Conservation (phyloP, 2,888 invertebrate genomes). For the Andrena camellia region DNA sequence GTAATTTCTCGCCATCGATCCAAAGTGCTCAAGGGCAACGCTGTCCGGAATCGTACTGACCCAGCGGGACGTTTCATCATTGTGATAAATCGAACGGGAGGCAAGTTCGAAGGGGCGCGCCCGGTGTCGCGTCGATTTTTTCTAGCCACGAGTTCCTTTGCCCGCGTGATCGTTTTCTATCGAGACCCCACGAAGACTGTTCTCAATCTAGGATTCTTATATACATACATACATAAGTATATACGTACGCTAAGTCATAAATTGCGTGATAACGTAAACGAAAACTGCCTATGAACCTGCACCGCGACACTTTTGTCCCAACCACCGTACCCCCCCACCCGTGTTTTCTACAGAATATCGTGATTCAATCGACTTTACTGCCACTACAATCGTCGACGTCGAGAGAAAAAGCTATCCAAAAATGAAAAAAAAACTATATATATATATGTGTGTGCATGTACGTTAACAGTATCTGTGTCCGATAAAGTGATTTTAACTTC, state of each 20-base stretch:
- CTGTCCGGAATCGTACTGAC: conserved; percentile 18
- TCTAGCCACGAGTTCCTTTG: conserved; percentile 43
- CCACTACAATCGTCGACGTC: conserved; percentile 26
- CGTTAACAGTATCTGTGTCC: conserved; percentile 47
- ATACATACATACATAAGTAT: conserved; percentile 7
- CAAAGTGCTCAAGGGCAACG: conserved; percentile 15
- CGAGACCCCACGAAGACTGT: conserved; percentile 38
- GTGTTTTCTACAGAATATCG: conserved; percentile 37
- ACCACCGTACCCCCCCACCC: background rate
- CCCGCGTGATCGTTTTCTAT: conserved; percentile 41
- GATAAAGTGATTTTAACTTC: conserved; percentile 34
- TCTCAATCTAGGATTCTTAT: conserved; percentile 39
- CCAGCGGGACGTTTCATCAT: conserved; percentile 11
- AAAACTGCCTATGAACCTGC: conserved; percentile 48
- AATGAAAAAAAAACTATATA: conserved; percentile 3
- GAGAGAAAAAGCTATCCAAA: background rate
- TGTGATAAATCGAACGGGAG: conserved; percentile 26
- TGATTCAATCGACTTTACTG: conserved; percentile 30
- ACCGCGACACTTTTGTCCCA: conserved; percentile 17
- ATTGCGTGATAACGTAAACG: conserved; percentile 45
- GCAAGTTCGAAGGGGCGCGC: background rate
- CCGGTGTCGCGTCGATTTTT: conserved; percentile 7
- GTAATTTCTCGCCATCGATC: conserved; percentile 24
- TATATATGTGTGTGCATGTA: conserved; percentile 17
- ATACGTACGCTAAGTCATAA: conserved; percentile 16